These are phyloP conservation scores for Pyralis farinalis DNA, from an alignment of 2,888 invertebrate species.

Conservation along the genomic window DNA sequence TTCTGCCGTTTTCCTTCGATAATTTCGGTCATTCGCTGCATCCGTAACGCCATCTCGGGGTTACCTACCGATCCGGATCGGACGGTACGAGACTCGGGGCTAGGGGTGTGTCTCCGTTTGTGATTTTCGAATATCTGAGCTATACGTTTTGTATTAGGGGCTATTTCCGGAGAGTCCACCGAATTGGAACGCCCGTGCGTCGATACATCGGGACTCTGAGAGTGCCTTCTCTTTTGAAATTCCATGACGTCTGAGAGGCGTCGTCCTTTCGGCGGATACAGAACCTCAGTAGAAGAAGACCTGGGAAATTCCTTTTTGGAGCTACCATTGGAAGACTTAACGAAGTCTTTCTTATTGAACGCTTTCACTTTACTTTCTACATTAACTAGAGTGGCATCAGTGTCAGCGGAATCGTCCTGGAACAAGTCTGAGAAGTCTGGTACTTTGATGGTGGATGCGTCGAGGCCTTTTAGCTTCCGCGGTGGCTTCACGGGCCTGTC, in stretches of 20 bases:
- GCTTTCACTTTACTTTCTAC: constrained; percentile 17
- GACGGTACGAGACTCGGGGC: constrained; percentile 40
- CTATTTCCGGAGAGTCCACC: constrained; percentile 42
- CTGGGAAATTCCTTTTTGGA: constrained; percentile 24
- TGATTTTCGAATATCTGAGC: constrained; percentile 56
- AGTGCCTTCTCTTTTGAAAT: constrained; percentile 33
- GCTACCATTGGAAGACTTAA: constrained; percentile 25
- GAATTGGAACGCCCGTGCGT: constrained; percentile 49
- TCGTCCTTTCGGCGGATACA: constrained; percentile 31
- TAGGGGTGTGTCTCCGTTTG: constrained; percentile 46
- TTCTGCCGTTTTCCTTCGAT: constrained; percentile 55
- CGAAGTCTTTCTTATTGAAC: constrained; percentile 24
- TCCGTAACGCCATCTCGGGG: constrained; percentile 49
- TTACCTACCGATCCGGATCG: constrained; percentile 45
- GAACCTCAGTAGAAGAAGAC: constrained; percentile 28
- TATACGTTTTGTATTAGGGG: constrained; percentile 47
- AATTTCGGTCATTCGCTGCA: constrained; percentile 59
- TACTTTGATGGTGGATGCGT: constrained; percentile 36
- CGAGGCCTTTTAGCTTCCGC: constrained; percentile 58
- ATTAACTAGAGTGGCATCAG: constrained; percentile 46
- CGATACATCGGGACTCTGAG: constrained; percentile 42
- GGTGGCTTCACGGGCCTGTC: constrained; percentile 40
- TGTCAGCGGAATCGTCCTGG: constrained; percentile 49
- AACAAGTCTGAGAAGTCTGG: constrained; percentile 40
- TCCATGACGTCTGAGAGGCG: constrained; percentile 42